Evolutionary conservation across 2,797 vertebrate genomes (phyloP).

Genomic region (Pelochelys cantorii): DNA sequence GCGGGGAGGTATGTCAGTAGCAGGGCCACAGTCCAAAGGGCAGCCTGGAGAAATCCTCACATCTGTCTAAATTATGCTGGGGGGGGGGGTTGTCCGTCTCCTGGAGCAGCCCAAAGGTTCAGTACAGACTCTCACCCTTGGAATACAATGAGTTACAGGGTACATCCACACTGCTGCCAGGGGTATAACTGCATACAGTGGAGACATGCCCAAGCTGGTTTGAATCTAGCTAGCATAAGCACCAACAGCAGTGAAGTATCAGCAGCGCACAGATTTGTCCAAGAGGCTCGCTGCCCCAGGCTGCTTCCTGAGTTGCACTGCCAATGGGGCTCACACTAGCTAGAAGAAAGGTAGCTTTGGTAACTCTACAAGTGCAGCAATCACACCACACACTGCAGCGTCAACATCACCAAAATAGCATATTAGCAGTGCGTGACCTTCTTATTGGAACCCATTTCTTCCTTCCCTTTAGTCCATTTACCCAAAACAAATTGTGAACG

Average conservation of each 20-base stretch:
- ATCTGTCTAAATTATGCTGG: fast-evolving
- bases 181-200: too few species aligned
- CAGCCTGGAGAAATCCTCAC: neutral
- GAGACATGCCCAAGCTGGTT: neutral
- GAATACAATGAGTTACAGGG: neutral
- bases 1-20: neutral
- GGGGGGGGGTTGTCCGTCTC: neutral
- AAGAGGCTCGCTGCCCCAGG: too few species aligned
- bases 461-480: neutral
- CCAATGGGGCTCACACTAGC: too few species aligned
- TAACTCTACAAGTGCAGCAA: neutral
- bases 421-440: neutral
- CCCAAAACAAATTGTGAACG: neutral
- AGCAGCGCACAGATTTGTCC: neutral
- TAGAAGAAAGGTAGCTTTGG: neutral
- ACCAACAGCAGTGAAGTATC: neutral
- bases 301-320: too few species aligned
- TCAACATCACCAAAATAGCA: neutral
- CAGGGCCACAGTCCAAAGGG: neutral
- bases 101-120: neutral
- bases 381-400: too few species aligned
- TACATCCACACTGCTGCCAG: too few species aligned
- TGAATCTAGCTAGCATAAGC: neutral
- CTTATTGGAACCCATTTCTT: neutral
- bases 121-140: neutral